These are phyloP conservation scores for Dicentrarchus labrax DNA, from an alignment of 2,113 vertebrate genomes.

Conservation along the genomic window DNA sequence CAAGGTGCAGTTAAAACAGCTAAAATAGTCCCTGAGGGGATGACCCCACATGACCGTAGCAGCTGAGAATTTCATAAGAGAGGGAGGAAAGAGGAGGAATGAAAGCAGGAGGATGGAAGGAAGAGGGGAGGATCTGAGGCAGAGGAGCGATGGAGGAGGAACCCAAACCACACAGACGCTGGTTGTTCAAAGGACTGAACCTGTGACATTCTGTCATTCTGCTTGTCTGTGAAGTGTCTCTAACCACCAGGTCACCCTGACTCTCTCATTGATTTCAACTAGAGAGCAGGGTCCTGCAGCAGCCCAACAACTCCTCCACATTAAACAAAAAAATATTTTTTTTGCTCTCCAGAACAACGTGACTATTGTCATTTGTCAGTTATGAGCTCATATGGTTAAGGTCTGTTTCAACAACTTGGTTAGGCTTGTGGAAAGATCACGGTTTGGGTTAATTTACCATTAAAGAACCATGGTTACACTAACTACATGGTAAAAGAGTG, in stretches of 20 bases:
- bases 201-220: neutral
- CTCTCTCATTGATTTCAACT: neutral
- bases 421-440: neutral
- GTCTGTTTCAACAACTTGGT: neutral
- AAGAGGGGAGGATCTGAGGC: neutral
- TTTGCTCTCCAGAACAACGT: neutral
- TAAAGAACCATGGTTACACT: neutral
- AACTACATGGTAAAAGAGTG: no score
- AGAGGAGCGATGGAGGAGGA: constrained; percentile 19
- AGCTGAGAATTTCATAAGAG: constrained; percentile 70
- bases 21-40: constrained; percentile 47
- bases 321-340: neutral
- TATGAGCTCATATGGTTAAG: neutral
- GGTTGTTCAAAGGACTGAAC: neutral
- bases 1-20: constrained; percentile 39
- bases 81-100: neutral
- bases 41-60: constrained; percentile 35
- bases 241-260: neutral
- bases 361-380: neutral
- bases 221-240: neutral
- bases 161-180: neutral
- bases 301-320: neutral
- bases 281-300: no score
- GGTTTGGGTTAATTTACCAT: neutral
- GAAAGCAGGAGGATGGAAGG: neutral